A percentile compares a stretch with the other conserved stretches of the same genome.
These are phyloP conservation scores for Porites cylindrica DNA, from an alignment of 92 coral and sea anemone species.

Conservation along the genomic window DNA sequence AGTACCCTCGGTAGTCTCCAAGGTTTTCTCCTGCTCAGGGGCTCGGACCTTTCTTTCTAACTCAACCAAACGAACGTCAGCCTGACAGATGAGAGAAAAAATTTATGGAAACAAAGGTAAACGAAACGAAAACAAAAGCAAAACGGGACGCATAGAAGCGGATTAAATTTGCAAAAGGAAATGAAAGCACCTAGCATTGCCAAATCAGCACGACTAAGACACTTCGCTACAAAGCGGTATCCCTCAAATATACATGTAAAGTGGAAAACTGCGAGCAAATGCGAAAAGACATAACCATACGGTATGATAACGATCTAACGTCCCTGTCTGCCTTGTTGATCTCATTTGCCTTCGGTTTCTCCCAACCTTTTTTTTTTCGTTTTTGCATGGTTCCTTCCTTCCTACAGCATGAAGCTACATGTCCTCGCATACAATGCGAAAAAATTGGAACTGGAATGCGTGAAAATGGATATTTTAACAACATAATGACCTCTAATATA, in stretches of 20 bases:
- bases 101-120: background rate
- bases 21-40: conserved; percentile 3
- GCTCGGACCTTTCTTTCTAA: conserved; percentile 12
- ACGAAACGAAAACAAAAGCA: background rate
- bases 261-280: background rate
- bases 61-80: background rate
- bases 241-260: background rate
- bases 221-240: conserved; percentile 13
- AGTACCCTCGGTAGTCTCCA: conserved; percentile 26
- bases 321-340: background rate
- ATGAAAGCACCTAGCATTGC: background rate
- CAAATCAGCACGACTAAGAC: conserved; percentile 8
- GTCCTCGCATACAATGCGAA: conserved; percentile 2
- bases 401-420: conserved; percentile 6
- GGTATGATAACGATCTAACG: background rate
- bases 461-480: background rate
- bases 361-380: background rate
- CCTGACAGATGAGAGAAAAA: background rate
- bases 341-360: conserved; percentile 2
- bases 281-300: conserved; percentile 1
- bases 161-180: background rate
- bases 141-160: background rate
- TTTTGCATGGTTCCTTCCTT: conserved; percentile 12
- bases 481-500: background rate
- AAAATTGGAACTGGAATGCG: background rate